Base-by-base conservation (phyloP, 2,797 vertebrate species). In the Cossypha polioptera region DNA sequence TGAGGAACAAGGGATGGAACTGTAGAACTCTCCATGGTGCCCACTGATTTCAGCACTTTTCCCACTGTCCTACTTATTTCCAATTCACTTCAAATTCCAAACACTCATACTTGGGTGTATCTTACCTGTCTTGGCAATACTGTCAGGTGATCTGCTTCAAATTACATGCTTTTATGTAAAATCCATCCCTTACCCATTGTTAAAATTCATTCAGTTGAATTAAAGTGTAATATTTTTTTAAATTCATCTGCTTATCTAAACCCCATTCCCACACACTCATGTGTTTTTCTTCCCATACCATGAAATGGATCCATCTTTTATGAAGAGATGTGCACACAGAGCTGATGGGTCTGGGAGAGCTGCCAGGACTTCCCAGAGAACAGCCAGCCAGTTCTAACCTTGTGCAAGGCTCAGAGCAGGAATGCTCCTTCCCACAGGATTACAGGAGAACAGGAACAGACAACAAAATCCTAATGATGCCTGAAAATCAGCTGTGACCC, bases 291-390 rank as follows among this genome's bases (percentile, higher is more conserved):
- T 42, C 61, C 78, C 16, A 7, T 5, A 21, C 16, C 45, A 63
- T 31, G 71, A 50, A 55, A 62, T 3, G 68, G 78, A 71, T 78
- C 33, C 79, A 71, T 78, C 57, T 65, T 58, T 50, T 16, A 47
- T 58, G 13, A 38, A 68, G 48, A 6, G 17, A 69, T 58, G 43
- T 12, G 40, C 48, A 55, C 33, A 16, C 40, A 16, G 65, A 5
- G 26, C 58, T 38, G 54, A 83, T n/a, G 51, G 31, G 26, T n/a
- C 75, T 95, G 87, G 93, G 88, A 94, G 81, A 67, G 62, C 53
- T 94, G 91, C 93, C 93, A 95, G 81, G 45, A n/a, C 24, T 25
- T 53, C 85, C 78, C 67, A 28, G 29, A 12, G 13, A 54, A 33
- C 51, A 86, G 59, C 67, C 29, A 40, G n/a, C 22, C 53, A 8